Percentiles rank a stretch among this genome's conserved stretches.
Evolutionary conservation across 2,888 invertebrate species (phyloP).

Genomic region (Erannis defoliaria): DNA sequence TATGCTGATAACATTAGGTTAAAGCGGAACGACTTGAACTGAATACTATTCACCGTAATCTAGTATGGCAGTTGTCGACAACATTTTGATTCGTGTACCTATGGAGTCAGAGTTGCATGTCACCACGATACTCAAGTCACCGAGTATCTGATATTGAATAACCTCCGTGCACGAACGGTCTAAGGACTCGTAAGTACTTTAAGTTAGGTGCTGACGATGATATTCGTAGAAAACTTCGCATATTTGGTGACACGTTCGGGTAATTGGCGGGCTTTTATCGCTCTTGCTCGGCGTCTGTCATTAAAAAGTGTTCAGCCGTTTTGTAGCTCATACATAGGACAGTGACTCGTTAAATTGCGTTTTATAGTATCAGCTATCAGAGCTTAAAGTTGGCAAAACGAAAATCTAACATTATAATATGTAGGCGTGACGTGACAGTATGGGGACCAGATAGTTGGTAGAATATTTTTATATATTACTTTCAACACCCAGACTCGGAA

Average conservation of each 20-base stretch:
- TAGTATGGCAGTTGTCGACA: no score
- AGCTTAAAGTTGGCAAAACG: background rate
- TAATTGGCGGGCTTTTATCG: conserved; percentile 8
- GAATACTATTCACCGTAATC: no score
- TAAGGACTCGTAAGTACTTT: background rate
- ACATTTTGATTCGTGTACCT: no score
- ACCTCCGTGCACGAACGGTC: background rate
- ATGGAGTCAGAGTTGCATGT: no score
- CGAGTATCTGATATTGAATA: background rate
- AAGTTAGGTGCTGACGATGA: conserved; percentile 12
- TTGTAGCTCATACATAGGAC: background rate
- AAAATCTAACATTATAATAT: background rate
- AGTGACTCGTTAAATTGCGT: background rate
- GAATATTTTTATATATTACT: no score
- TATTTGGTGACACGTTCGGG: conserved; percentile 18
- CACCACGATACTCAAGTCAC: background rate
- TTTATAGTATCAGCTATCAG: background rate
- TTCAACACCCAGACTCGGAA: no score
- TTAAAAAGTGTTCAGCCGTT: conserved; percentile 9
- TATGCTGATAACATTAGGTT: no score
- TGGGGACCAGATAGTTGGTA: no score
- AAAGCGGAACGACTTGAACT: no score
- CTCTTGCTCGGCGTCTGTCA: background rate
- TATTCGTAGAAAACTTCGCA: conserved; percentile 12
- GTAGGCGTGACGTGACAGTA: no score